Evolutionary conservation across 1,140 invertebrate species (phyloP).

Genomic region (Trichomalopsis sarcophagae): DNA sequence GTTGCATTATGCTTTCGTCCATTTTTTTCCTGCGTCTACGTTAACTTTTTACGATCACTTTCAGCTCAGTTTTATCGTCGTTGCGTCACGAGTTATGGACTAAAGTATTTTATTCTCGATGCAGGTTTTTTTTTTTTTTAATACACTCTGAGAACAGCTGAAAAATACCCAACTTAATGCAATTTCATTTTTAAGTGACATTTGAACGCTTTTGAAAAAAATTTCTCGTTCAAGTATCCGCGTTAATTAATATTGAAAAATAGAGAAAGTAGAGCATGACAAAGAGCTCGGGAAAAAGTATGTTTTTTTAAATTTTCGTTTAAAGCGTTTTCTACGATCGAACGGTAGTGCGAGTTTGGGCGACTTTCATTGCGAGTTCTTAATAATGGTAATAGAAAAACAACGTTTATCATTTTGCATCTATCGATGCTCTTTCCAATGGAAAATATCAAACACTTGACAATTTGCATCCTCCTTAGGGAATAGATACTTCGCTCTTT

Average conservation of each 20-base stretch:
- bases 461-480: not conserved
- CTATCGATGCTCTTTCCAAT: not conserved
- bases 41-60: too few relatives aligned
- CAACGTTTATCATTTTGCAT: not conserved
- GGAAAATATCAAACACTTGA: not conserved
- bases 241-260: not conserved
- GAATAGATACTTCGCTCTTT: constrained; percentile 12
- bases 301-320: not conserved
- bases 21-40: constrained; percentile 25
- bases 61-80: not conserved
- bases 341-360: too few relatives aligned
- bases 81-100: not conserved
- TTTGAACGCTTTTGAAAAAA: too few relatives aligned
- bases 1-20: not conserved
- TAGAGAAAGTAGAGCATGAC: not conserved
- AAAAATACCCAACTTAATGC: not conserved
- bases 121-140: too few relatives aligned
- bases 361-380: too few relatives aligned
- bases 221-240: too few relatives aligned
- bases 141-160: too few relatives aligned
- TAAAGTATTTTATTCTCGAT: not conserved
- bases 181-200: too few relatives aligned
- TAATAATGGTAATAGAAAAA: too few relatives aligned
- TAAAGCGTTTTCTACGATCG: not conserved
- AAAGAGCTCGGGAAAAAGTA: not conserved